phyloP scores from a whole-genome alignment of 2,888 invertebrate genomes.

The Didymodactylos carnosus region DNA sequence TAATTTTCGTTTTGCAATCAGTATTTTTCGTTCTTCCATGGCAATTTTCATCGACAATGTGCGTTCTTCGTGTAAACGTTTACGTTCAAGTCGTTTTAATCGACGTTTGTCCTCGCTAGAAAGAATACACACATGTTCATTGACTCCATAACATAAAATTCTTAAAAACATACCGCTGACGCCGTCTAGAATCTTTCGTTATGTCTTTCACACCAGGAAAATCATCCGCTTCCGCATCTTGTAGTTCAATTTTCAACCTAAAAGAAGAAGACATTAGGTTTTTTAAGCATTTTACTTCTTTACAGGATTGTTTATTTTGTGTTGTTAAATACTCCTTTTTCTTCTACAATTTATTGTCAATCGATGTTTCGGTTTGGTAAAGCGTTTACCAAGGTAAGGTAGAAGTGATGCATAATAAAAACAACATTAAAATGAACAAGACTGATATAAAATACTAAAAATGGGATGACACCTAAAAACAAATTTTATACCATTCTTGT shows the following conservation, averaged over 20 bases:
- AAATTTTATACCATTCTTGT: too few relatives aligned
- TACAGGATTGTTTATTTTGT: too few relatives aligned
- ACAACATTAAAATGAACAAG: too few relatives aligned
- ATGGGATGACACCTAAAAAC: too few relatives aligned
- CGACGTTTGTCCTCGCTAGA: slow-evolving; percentile 23
- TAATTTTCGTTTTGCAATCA: slow-evolving; percentile 64
- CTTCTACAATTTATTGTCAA: too few relatives aligned
- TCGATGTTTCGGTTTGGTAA: too few relatives aligned
- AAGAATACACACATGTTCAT: not conserved
- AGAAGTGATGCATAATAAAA: too few relatives aligned
- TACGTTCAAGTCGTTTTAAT: slow-evolving; percentile 40
- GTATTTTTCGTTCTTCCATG: slow-evolving; percentile 59
- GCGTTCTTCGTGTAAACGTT: slow-evolving; percentile 47
- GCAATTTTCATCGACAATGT: slow-evolving; percentile 59
- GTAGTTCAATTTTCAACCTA: slow-evolving; percentile 16
- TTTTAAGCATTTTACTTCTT: too few relatives aligned
- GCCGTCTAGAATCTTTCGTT: slow-evolving; percentile 41
- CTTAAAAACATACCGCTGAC: slow-evolving; percentile 17
- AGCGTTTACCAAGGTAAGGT: too few relatives aligned
- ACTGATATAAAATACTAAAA: too few relatives aligned
- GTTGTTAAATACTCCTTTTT: too few relatives aligned
- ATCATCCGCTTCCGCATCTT: slow-evolving; percentile 25
- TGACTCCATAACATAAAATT: not conserved
- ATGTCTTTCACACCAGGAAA: slow-evolving; percentile 38
- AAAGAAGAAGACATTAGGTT: too few relatives aligned